Conservation (phyloP, 1,140 invertebrate species). For the Ditylenchus dipsaci region DNA sequence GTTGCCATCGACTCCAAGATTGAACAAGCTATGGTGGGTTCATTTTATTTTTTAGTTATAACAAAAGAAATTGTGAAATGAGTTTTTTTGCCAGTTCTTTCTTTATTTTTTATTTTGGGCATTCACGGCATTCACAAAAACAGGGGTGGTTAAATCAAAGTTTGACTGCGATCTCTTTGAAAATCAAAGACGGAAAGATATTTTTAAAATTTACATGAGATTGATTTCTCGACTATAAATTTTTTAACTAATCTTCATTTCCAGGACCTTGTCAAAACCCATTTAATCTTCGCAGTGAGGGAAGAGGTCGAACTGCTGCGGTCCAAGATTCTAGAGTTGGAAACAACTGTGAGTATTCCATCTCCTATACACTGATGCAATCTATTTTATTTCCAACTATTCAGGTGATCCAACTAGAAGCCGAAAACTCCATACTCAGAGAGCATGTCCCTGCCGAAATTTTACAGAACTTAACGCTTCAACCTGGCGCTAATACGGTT, state of each 20-base stretch:
- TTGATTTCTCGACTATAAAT: too few relatives aligned
- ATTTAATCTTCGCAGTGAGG: constrained; percentile 57
- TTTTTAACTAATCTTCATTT: constrained; percentile 10
- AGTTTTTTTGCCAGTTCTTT: background rate
- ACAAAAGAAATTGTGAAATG: background rate
- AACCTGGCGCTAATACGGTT: background rate
- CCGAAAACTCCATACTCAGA: constrained; percentile 49
- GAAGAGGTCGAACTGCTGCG: constrained; percentile 55
- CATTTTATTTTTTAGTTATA: background rate
- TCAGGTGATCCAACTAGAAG: constrained; percentile 47
- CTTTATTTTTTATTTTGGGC: too few relatives aligned
- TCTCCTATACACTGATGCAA: constrained; percentile 5
- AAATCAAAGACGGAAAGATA: too few relatives aligned
- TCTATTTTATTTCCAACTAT: constrained; percentile 10
- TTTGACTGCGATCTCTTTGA: too few relatives aligned
- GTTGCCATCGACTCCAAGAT: constrained; percentile 53
- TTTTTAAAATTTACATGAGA: too few relatives aligned
- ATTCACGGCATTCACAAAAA: too few relatives aligned
- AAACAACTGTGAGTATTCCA: constrained; percentile 37
- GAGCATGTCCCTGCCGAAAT: constrained; percentile 51
- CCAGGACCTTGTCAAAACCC: constrained; percentile 56
- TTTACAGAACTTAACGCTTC: constrained; percentile 31
- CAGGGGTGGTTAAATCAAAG: too few relatives aligned
- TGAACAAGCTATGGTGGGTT: constrained; percentile 56
- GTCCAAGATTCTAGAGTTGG: constrained; percentile 48